Base-by-base conservation (phyloP, 2,888 invertebrate genomes). In the Rhabditophanes sp. region DNA sequence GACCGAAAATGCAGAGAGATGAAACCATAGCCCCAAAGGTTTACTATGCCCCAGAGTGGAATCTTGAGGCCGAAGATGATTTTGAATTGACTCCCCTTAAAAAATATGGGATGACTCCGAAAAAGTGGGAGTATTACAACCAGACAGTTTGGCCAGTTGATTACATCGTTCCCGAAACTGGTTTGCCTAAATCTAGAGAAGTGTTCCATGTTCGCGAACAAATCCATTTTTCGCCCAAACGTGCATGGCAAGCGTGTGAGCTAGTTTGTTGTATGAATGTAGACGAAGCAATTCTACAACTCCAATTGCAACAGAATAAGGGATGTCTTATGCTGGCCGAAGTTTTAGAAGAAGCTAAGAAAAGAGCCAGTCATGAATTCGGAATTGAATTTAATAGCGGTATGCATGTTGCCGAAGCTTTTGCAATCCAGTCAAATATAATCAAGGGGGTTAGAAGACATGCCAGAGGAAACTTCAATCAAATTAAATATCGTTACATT, bases 91-190 rank as follows among this genome's bases (percentile, higher is more conserved):
- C 46, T 36, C 56, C 60, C 5, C 19, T 53, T 33, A 45, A 44
- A 20, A 42, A 42, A 26, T 55, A 52, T 39, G 53, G 53, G 16
- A 50, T 51, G 46, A 61, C 59, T n/a, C 59, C 61, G 2, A 58
- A 61, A 29, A 61, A 61, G 39, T 61, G 61, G 61, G 58, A 61
- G 30, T 56, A 61, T 38, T 56, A 61, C 41, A 61, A 61, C 38
- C 58, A 60, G 41, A 46, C 56, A 14, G 56, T 61, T 5, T 61
- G 61, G 61, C 58, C 58, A n/a, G 52, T 54, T 15, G 44, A 52
- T 30, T 53, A 61, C 35, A 36, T 56, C 19, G 60, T 61, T 14
- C 55, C 58, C 4, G 61, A 61, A 34, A 61, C 61, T 1, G 58
- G 57, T 11, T 45, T 53, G 15, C 56, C 50, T n/a, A 61, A 61